Evolutionary conservation across 2,113 vertebrate species (phyloP).

Genomic region (Hassar affinis): DNA sequence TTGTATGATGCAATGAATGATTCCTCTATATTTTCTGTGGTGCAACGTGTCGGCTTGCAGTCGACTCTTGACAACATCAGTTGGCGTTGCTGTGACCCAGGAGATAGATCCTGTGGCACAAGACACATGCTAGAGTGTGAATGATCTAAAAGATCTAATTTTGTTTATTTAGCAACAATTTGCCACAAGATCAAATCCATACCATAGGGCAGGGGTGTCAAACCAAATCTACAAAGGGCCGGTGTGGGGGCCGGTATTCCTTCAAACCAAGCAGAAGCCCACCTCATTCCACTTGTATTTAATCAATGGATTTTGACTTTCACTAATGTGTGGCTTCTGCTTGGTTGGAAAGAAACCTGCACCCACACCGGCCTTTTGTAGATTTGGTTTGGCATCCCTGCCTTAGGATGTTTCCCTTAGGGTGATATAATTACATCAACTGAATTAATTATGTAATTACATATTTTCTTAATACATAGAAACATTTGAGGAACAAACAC

Average conservation of each 20-base stretch:
- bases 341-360: too few species aligned
- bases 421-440: background rate
- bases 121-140: background rate
- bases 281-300: too few species aligned
- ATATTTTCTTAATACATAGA: background rate
- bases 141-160: background rate
- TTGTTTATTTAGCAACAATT: background rate
- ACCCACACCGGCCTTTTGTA: too few species aligned
- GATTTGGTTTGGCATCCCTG: too few species aligned
- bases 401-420: too few species aligned
- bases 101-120: constrained; percentile 84
- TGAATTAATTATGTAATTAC: background rate
- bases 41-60: constrained; percentile 89
- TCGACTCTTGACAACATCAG: constrained; percentile 94
- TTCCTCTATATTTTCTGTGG: constrained; percentile 85
- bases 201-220: too few species aligned
- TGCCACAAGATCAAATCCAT: background rate
- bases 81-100: constrained; percentile 89
- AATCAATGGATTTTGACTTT: too few species aligned
- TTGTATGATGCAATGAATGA: constrained; percentile 84
- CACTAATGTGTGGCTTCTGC: too few species aligned
- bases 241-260: too few species aligned
- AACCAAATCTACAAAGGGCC: too few species aligned
- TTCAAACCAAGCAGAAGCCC: too few species aligned
- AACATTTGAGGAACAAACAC: background rate